Percentiles rank a stretch among this genome's conserved stretches.
phyloP scores from a whole-genome alignment of 2,797 vertebrate genomes.

The Buceros bicornis region DNA sequence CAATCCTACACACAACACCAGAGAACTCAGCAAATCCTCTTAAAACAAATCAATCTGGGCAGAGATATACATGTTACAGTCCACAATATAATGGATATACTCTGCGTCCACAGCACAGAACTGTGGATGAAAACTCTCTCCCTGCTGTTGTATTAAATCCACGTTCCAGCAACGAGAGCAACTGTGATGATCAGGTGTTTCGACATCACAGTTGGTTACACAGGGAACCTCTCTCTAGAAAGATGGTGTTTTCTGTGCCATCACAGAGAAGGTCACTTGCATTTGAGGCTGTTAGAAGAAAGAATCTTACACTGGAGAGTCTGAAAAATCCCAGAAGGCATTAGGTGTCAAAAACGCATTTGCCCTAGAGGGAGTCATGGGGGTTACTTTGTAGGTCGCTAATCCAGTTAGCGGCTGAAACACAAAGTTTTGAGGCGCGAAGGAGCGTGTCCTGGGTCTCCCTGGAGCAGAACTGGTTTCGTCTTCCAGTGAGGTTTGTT shows the following conservation, averaged over 20 bases:
- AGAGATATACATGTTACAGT: neutral
- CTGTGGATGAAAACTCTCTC: neutral
- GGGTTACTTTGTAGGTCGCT: constrained; percentile 82
- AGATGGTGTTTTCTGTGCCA: neutral
- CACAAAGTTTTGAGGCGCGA: constrained; percentile 90
- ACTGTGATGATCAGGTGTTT: neutral
- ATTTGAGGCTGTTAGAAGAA: neutral
- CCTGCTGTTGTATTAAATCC: neutral
- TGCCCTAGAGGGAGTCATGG: constrained; percentile 87
- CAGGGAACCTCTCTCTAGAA: neutral
- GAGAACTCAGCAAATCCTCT: neutral
- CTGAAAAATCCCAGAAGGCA: constrained; percentile 75
- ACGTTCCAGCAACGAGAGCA: neutral
- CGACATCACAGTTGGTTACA: neutral
- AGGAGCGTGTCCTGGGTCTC: constrained; percentile 80
- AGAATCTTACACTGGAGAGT: constrained; percentile 69
- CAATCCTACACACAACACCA: neutral
- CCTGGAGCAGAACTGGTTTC: neutral
- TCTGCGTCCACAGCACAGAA: neutral
- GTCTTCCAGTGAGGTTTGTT: constrained; percentile 1
- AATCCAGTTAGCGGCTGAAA: constrained; percentile 89
- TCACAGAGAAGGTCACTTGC: neutral
- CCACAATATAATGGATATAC: neutral
- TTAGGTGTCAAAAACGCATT: constrained; percentile 84
- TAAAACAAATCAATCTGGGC: neutral